These are phyloP conservation scores for Verasper variegatus DNA, from an alignment of 2,113 vertebrate species.

Conservation along the genomic window DNA sequence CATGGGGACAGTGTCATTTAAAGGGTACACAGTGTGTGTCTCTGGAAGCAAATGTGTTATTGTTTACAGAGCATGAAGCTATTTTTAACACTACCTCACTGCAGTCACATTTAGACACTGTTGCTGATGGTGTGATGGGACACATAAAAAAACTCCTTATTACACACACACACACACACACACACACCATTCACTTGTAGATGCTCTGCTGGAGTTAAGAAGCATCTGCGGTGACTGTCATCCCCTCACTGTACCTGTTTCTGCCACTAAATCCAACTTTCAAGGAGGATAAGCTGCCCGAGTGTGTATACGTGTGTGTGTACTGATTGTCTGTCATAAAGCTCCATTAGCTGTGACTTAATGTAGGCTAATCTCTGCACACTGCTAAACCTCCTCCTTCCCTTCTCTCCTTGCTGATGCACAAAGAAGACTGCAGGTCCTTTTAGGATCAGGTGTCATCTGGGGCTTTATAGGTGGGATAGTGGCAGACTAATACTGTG, in stretches of 20 bases:
- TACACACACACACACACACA: no score
- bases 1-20: not conserved
- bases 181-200: constrained; percentile 11
- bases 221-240: constrained; percentile 13
- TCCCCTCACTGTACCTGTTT: constrained; percentile 2
- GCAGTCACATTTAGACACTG: not conserved
- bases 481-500: constrained; percentile 7
- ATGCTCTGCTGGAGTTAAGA: not conserved
- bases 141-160: no score
- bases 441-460: constrained; percentile 36
- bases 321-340: constrained; percentile 55
- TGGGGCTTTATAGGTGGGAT: not conserved
- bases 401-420: constrained; percentile 36
- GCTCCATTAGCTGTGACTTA: constrained; percentile 55
- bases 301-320: constrained; percentile 15
- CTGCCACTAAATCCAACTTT: constrained; percentile 24
- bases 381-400: constrained; percentile 28
- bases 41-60: not conserved
- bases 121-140: not conserved
- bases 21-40: not conserved
- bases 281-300: constrained; percentile 32
- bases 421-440: constrained; percentile 28
- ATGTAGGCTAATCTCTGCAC: constrained; percentile 57
- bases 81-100: not conserved
- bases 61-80: constrained; percentile 2